Conservation (phyloP, 2,888 invertebrate species). For the Arctia plantaginis region DNA sequence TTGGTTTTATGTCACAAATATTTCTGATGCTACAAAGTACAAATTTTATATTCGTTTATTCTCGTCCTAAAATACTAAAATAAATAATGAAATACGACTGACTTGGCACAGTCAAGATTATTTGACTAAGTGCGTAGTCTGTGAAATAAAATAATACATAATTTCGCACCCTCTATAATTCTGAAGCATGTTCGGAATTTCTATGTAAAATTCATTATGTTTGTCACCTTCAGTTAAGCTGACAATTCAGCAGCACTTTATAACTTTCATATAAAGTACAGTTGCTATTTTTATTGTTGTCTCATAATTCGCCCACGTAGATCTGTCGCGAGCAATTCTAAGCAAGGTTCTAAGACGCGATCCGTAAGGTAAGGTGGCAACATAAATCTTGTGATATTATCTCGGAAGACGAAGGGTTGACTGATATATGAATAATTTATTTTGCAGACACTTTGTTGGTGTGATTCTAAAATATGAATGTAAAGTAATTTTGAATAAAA, state of each 20-base stretch:
- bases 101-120: slow-evolving; percentile 8
- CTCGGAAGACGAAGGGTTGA: slow-evolving; percentile 54
- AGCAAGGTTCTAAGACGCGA: slow-evolving; percentile 46
- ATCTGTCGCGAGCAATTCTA: slow-evolving; percentile 41
- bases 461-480: slow-evolving; percentile 36
- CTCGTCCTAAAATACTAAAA: neutral
- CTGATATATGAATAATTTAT: slow-evolving; percentile 63
- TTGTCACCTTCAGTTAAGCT: slow-evolving; percentile 20
- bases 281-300: slow-evolving; percentile 39
- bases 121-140: slow-evolving; percentile 6
- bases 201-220: slow-evolving; percentile 10
- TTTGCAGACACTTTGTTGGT: slow-evolving; percentile 31
- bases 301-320: slow-evolving; percentile 43
- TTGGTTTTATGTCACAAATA: neutral
- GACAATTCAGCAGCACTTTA: slow-evolving; percentile 31
- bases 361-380: slow-evolving; percentile 42
- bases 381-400: slow-evolving; percentile 68
- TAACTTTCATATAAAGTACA: slow-evolving; percentile 30
- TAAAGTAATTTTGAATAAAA: slow-evolving; percentile 10
- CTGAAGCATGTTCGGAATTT: slow-evolving; percentile 12
- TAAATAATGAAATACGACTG: slow-evolving; percentile 6
- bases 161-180: slow-evolving; percentile 14
- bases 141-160: slow-evolving; percentile 10
- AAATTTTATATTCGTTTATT: neutral
- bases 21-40: neutral